Conservation (phyloP, 2,113 vertebrate species). For the Pyxicephalus adspersus region DNA sequence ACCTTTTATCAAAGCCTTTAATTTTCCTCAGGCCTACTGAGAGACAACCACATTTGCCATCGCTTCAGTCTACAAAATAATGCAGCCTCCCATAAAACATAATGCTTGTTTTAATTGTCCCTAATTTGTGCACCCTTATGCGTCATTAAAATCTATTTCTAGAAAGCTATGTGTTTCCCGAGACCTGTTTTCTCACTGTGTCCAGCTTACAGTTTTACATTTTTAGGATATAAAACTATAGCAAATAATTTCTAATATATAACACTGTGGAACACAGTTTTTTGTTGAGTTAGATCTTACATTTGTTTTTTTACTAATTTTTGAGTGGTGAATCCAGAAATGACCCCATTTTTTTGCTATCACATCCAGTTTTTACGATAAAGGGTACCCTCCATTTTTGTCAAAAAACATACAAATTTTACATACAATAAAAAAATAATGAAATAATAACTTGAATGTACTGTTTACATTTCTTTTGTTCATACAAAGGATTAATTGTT, state of each 20-base stretch:
- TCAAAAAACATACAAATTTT: no score
- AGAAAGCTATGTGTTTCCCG: constrained; percentile 52
- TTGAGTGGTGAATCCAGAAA: no score
- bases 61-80: constrained; percentile 62
- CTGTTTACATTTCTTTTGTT: no score
- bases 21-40: constrained; percentile 4
- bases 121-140: constrained; percentile 57
- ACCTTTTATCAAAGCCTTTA: constrained; percentile 3
- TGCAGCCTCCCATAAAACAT: constrained; percentile 60
- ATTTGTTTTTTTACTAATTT: no score
- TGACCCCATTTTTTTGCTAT: no score
- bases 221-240: constrained; percentile 1
- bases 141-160: constrained; percentile 66
- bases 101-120: constrained; percentile 62
- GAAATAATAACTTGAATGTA: no score
- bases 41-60: constrained; percentile 48
- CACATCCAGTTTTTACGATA: no score
- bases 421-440: no score
- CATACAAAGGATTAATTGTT: no score
- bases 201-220: constrained; percentile 2
- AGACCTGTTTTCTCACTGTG: constrained; percentile 41
- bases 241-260: constrained; percentile 21
- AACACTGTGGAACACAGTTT: not conserved
- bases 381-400: no score
- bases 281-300: no score